phyloP scores from a whole-genome alignment of 2,797 vertebrate genomes.

The Carapus acus region DNA sequence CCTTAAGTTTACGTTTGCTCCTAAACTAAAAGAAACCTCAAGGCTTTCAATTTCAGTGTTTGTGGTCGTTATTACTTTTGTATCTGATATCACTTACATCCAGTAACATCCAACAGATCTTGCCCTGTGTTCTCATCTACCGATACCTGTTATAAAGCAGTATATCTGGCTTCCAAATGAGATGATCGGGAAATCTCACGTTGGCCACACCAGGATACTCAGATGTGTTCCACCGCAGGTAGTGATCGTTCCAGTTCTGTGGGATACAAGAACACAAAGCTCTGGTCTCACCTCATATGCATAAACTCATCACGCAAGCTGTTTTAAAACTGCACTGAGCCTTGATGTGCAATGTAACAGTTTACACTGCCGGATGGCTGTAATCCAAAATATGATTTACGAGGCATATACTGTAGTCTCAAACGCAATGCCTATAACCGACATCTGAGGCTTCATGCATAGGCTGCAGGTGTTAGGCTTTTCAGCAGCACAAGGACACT shows the following conservation, averaged over 20 bases:
- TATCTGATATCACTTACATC: conserved; percentile 20
- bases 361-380: not conserved
- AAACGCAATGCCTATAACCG: conserved; percentile 3
- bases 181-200: conserved; percentile 83
- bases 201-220: conserved; percentile 85
- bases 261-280: conserved; percentile 31
- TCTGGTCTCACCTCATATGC: conserved; percentile 1
- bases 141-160: conserved; percentile 95
- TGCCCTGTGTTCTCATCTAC: conserved; percentile 4
- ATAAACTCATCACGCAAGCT: conserved; percentile 2
- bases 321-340: not conserved
- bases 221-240: conserved; percentile 83
- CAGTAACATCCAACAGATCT: conserved; percentile 18
- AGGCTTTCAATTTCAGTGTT: not conserved
- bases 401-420: not conserved
- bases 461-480: no score
- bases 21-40: no score
- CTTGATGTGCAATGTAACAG: not conserved
- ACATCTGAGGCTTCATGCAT: not conserved
- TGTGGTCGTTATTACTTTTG: conserved; percentile 1
- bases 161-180: conserved; percentile 95
- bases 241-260: conserved; percentile 86
- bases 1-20: no score
- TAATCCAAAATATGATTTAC: not conserved
- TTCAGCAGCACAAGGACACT: no score